Evolutionary conservation across 2,888 invertebrate species (phyloP), one percentile per base, ranked within the genome.

Genomic region (Temnothorax unifasciatus): DNA sequence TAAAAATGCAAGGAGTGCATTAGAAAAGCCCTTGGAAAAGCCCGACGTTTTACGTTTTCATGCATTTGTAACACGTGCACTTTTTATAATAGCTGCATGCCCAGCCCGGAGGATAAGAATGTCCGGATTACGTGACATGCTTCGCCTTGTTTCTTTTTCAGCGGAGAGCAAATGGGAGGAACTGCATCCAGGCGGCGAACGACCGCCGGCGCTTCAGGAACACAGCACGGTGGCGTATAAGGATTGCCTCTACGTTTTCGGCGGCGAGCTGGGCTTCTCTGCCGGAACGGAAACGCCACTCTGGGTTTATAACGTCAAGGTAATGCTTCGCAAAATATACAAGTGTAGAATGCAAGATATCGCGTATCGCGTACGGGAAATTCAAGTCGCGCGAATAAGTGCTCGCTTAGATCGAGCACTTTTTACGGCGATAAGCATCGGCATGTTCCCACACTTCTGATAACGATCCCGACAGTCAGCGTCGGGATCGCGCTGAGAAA

Each of bases 241-340:
- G 93, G 96, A 96, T 91, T 96, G 96, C 89, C 96, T 98, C 86
- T 97, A 98, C 95, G 97, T 98, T 89, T 98, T 98, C 95, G 98
- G 98, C 0, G 98, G 98, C 0, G 98, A 98, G 94, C 96, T 98
- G 18, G 97, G 97, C 82, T 97, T 98, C 94, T 97, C 97, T 44
- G 96, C 96, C 11, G 96, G 96, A 90, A 96, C 96, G 57, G 98
- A 98, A 94, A 97, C 98, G 0, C 98, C 98, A 44, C 96, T 98
- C 54, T 98, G 98, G 98, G 96, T 97, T 86, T 97, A 97, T 93
- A 97, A 97, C 91, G 96, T 97, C 61, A 96, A 96, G 96, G 97
- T 97, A 93, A 90, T 74, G 47, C 21, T 9, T 47, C 15, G 21
- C 21, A 15, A 54, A 57, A 61, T 29, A 61, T 29, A 44, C 8